Conservation (phyloP, 2,888 invertebrate genomes). For the Pachydiplax longipennis region DNA sequence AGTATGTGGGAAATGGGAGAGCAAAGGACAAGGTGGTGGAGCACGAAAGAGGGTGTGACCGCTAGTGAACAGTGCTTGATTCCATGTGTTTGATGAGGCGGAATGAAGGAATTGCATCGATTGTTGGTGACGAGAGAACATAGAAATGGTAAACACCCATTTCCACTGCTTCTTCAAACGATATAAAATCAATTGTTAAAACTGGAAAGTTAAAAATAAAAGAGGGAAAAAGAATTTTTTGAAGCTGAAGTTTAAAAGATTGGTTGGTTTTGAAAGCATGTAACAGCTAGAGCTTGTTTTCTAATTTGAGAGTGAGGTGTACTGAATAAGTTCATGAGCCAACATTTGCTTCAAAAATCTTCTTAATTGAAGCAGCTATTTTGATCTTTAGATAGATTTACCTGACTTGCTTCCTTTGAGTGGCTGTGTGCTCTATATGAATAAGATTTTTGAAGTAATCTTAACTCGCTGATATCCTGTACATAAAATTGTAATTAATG, state of each 20-base stretch:
- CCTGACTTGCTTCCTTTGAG: conserved; percentile 42
- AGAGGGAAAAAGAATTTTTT: background rate
- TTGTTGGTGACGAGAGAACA: conserved; percentile 3
- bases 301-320: conserved; percentile 6
- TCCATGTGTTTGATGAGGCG: background rate
- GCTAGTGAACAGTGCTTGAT: conserved; percentile 29
- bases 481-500: conserved; percentile 17
- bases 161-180: conserved; percentile 3
- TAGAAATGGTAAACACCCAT: background rate
- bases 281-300: conserved; percentile 19
- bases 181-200: conserved; percentile 22
- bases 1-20: background rate
- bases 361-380: conserved; percentile 35
- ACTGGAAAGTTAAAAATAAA: conserved; percentile 8
- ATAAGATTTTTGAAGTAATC: conserved; percentile 9
- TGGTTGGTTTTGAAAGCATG: conserved; percentile 20
- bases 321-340: conserved; percentile 23
- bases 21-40: conserved; percentile 33
- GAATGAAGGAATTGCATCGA: background rate
- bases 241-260: conserved; percentile 24
- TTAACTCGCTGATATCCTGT: conserved; percentile 27
- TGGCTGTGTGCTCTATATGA: conserved; percentile 23
- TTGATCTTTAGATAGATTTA: conserved; percentile 33
- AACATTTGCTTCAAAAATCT: conserved; percentile 24
- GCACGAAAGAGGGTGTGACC: background rate